phyloP scores from a whole-genome alignment of 2,888 invertebrate genomes.

The Drosophila atripex region DNA sequence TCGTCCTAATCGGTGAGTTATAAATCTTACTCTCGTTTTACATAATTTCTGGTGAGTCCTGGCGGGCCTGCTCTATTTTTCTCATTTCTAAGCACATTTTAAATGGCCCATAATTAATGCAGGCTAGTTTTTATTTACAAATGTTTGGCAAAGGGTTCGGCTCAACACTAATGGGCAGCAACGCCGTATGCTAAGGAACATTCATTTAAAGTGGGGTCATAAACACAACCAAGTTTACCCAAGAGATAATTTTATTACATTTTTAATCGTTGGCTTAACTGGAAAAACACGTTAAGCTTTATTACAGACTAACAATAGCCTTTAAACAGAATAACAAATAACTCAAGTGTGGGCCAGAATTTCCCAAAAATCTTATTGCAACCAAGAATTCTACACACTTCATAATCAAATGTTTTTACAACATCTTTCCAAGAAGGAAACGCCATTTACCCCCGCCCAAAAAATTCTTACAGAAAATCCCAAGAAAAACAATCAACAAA shows the following conservation, averaged over 20 bases:
- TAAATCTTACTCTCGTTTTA: slow-evolving; percentile 15
- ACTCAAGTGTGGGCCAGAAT: background rate
- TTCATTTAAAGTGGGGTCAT: slow-evolving; percentile 10
- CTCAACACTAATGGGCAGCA: slow-evolving; percentile 5
- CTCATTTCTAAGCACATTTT: slow-evolving; percentile 39
- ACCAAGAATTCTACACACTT: slow-evolving; percentile 20
- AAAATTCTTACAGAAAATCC: slow-evolving; percentile 19
- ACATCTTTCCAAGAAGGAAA: slow-evolving; percentile 1
- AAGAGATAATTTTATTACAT: background rate
- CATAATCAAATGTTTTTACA: slow-evolving; percentile 36
- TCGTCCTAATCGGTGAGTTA: slow-evolving; percentile 83
- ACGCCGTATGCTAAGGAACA: background rate
- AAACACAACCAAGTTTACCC: slow-evolving; percentile 9
- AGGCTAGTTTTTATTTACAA: slow-evolving; percentile 8
- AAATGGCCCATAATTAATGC: slow-evolving; percentile 50
- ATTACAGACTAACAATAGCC: background rate
- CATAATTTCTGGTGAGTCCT: background rate
- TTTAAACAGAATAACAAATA: slow-evolving; percentile 13
- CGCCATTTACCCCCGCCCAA: background rate
- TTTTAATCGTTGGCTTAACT: background rate
- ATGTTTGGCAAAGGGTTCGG: background rate
- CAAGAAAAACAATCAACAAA: slow-evolving; percentile 67
- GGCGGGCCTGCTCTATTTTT: background rate
- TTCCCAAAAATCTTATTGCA: slow-evolving; percentile 2
- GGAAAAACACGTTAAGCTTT: background rate